Percentiles rank a stretch among this genome's conserved stretches.
Conservation (phyloP, 2,113 vertebrate genomes). For the Oncorhynchus clarkii region DNA sequence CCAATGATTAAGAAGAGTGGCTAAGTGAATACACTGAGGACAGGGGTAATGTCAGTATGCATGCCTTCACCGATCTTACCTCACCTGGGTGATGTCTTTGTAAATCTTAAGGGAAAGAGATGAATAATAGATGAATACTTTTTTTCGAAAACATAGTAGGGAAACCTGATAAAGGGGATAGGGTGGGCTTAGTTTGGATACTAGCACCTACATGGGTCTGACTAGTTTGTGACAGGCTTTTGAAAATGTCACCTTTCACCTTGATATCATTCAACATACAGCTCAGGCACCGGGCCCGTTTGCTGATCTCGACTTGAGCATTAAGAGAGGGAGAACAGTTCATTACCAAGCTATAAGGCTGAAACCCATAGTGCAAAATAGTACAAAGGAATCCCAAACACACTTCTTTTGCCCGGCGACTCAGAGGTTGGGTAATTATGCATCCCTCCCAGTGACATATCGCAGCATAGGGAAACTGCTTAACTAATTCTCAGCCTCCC, state of each 20-base stretch:
- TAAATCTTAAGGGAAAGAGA: too few species aligned
- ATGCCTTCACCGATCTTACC: too few species aligned
- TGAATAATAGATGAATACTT: too few species aligned
- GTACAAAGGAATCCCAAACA: conserved; percentile 49
- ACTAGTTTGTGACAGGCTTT: background rate
- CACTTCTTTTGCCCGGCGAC: conserved; percentile 36
- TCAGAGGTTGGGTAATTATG: conserved; percentile 59
- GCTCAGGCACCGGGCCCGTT: background rate
- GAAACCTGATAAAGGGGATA: too few species aligned
- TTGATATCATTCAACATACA: background rate
- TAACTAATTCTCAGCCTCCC: conserved; percentile 41
- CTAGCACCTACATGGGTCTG: background rate
- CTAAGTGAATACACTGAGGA: too few species aligned
- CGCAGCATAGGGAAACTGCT: conserved; percentile 15
- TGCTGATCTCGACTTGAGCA: background rate
- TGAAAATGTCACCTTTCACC: background rate
- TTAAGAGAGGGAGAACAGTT: background rate
- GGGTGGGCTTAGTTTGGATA: background rate
- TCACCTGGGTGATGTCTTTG: too few species aligned
- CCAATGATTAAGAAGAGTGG: too few species aligned
- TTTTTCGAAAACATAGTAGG: too few species aligned
- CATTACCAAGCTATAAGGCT: conserved; percentile 21
- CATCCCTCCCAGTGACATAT: conserved; percentile 36
- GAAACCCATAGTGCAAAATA: conserved; percentile 19
- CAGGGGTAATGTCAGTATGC: too few species aligned